Evolutionary conservation across 2,797 vertebrate species (phyloP).

Genomic region (Scleropages formosus): DNA sequence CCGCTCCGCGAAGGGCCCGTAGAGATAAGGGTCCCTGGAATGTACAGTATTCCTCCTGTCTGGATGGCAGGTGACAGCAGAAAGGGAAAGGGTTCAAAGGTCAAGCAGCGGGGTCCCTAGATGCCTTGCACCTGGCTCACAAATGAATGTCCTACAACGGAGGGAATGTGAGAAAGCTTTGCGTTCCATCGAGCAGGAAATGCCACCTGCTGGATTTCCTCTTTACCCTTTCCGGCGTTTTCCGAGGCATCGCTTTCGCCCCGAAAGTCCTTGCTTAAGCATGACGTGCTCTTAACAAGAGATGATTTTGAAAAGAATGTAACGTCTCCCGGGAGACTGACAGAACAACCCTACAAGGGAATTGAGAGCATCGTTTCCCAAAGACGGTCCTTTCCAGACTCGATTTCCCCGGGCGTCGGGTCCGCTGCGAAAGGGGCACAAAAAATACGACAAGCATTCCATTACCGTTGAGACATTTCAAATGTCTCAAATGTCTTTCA

Average conservation of each 20-base stretch:
- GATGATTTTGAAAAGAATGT: constrained; percentile 7
- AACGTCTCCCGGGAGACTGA: background rate
- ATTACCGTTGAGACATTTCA: too few species aligned
- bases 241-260: background rate
- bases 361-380: background rate
- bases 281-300: constrained; percentile 9
- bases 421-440: too few species aligned
- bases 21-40: constrained; percentile 6
- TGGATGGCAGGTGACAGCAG: background rate
- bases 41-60: constrained; percentile 24
- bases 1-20: background rate
- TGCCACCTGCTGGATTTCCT: background rate
- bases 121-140: constrained; percentile 46
- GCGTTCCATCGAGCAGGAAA: background rate
- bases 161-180: constrained; percentile 23
- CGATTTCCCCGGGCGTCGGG: too few species aligned
- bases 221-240: background rate
- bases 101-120: constrained; percentile 16
- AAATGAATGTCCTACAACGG: constrained; percentile 16
- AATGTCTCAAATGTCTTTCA: too few species aligned
- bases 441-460: too few species aligned
- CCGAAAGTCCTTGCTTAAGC: constrained; percentile 11
- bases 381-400: background rate
- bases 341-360: background rate
- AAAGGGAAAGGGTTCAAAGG: constrained; percentile 12